Percentiles rank a stretch among this genome's conserved stretches.
These are phyloP conservation scores for Sepioteuthis lessoniana DNA, from an alignment of 2,888 invertebrate genomes.

Conservation along the genomic window DNA sequence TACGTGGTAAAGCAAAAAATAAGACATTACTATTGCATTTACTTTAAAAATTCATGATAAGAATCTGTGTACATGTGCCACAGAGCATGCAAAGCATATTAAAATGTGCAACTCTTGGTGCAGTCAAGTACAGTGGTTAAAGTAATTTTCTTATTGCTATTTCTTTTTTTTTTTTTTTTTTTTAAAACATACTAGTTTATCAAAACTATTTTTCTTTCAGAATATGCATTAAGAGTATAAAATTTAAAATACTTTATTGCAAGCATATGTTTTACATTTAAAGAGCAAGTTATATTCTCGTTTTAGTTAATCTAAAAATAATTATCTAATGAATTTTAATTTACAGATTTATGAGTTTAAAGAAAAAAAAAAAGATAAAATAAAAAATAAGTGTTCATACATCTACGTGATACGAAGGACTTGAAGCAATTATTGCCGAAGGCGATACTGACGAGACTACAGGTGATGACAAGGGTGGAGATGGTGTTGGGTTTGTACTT, in stretches of 20 bases:
- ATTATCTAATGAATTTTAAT: neutral
- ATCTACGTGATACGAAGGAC: constrained; percentile 48
- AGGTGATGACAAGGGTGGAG: constrained; percentile 47
- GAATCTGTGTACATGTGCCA: neutral
- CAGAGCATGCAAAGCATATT: neutral
- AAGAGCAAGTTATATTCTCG: no score
- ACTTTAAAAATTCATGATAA: neutral
- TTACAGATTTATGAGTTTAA: neutral
- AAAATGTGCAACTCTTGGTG: neutral
- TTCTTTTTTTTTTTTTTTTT: neutral
- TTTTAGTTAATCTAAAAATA: neutral
- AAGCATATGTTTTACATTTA: neutral
- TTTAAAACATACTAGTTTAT: neutral
- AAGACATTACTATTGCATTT: neutral
- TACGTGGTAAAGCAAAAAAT: neutral
- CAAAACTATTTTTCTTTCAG: neutral
- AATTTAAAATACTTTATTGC: neutral
- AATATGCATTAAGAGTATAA: neutral
- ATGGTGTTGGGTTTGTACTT: constrained; percentile 47
- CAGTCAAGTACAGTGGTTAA: neutral
- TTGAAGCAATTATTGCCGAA: constrained; percentile 42
- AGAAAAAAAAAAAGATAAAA: neutral
- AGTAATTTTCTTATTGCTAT: neutral
- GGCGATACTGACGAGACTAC: constrained; percentile 45
- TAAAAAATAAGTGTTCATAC: neutral